These are phyloP conservation scores for Cantharis nigra DNA, from an alignment of 2,888 invertebrate genomes.

Conservation along the genomic window DNA sequence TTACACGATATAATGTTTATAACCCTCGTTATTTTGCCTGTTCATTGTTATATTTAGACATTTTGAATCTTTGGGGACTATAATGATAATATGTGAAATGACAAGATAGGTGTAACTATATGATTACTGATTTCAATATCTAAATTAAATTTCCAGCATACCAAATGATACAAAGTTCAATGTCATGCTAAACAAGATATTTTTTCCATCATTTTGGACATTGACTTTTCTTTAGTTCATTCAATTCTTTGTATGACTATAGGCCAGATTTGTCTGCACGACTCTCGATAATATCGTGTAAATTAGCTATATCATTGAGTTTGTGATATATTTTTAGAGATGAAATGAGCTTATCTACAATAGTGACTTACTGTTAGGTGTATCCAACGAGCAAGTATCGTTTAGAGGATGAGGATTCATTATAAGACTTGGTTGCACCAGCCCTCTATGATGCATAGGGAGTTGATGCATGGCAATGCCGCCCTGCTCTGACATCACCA, in stretches of 20 bases:
- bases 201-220: background rate
- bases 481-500: slow-evolving; percentile 70
- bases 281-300: background rate
- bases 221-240: background rate
- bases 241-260: background rate
- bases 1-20: background rate
- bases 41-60: background rate
- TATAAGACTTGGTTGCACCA: slow-evolving; percentile 65
- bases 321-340: background rate
- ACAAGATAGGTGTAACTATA: background rate
- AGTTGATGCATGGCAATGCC: slow-evolving; percentile 69
- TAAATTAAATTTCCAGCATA: background rate
- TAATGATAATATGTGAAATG: background rate
- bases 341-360: background rate
- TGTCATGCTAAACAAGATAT: background rate
- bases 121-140: background rate
- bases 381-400: slow-evolving; percentile 51
- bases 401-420: slow-evolving; percentile 59
- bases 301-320: background rate
- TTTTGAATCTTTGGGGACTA: background rate
- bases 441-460: slow-evolving; percentile 62
- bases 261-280: background rate
- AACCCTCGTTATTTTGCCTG: background rate
- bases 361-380: slow-evolving; percentile 51
- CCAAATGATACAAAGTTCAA: background rate